phyloP scores from a whole-genome alignment of 1,140 invertebrate species.

The Pissodes strobi region DNA sequence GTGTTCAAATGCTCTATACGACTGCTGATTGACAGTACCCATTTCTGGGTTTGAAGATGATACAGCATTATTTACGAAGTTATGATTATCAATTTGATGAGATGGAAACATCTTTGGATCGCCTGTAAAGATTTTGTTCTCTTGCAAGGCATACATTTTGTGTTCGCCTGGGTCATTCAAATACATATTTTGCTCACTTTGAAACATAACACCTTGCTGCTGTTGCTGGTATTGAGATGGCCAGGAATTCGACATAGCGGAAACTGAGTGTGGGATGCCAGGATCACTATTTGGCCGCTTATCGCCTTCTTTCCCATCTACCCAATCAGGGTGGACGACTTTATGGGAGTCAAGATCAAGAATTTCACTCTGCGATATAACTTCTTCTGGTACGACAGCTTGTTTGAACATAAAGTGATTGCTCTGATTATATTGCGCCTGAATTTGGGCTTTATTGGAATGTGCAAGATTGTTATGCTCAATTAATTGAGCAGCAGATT shows the following conservation, averaged over 20 bases:
- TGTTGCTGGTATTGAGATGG: conserved; percentile 58
- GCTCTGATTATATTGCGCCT: conserved; percentile 47
- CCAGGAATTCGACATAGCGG: conserved; percentile 64
- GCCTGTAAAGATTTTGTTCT: conserved; percentile 51
- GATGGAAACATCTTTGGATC: conserved; percentile 60
- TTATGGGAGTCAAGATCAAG: conserved; percentile 88
- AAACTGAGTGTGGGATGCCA: conserved; percentile 63
- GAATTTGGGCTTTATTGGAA: conserved; percentile 60
- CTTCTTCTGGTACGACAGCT: conserved; percentile 57
- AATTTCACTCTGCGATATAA: conserved; percentile 76
- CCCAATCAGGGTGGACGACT: conserved; percentile 72
- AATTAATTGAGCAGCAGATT: conserved; percentile 68
- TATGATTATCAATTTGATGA: conserved; percentile 58
- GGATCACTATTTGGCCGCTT: conserved; percentile 45
- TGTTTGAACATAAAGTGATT: conserved; percentile 58
- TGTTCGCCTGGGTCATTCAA: conserved; percentile 48
- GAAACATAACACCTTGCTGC: conserved; percentile 39
- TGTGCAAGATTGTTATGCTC: conserved; percentile 75
- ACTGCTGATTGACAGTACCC: conserved; percentile 42
- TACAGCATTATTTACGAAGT: conserved; percentile 41
- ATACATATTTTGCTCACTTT: conserved; percentile 41
- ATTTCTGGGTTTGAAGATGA: conserved; percentile 41
- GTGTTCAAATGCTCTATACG: conserved; percentile 62
- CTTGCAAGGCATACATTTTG: conserved; percentile 57
- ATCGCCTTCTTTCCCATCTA: conserved; percentile 52